Conservation (phyloP, 2,113 vertebrate species). For the Campylorhamphus procurvoides region DNA sequence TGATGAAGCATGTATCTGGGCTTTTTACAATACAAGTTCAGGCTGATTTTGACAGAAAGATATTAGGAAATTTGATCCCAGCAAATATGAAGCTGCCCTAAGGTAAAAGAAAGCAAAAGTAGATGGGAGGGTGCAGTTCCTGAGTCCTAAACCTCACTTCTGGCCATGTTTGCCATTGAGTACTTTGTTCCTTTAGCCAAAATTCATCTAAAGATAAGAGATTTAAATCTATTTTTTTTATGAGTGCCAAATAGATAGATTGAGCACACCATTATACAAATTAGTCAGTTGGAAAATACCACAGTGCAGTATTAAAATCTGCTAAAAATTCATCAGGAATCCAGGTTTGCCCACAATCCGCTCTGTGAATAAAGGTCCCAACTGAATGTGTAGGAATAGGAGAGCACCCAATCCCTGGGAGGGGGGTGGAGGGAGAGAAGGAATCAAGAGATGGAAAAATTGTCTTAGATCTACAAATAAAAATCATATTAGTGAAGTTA, state of each 20-base stretch:
- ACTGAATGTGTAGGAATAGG: neutral
- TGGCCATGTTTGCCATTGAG: neutral
- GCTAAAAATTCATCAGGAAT: conserved; percentile 4
- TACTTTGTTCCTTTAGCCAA: conserved; percentile 61
- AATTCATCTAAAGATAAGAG: conserved; percentile 25
- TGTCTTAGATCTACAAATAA: neutral
- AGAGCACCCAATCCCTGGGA: neutral
- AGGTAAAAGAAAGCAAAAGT: conserved; percentile 9
- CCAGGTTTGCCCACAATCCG: neutral
- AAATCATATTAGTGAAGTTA: neutral
- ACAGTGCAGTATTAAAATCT: neutral
- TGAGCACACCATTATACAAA: conserved; percentile 40
- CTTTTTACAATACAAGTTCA: conserved; percentile 18
- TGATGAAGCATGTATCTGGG: neutral
- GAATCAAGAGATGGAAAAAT: neutral
- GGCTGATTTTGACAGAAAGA: conserved; percentile 26
- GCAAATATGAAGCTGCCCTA: neutral
- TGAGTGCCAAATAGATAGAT: neutral
- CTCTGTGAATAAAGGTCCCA: neutral
- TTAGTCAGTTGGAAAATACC: conserved; percentile 3
- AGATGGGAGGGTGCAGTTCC: neutral
- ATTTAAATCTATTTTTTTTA: conserved; percentile 9
- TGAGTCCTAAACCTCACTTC: neutral
- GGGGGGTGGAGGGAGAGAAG: too few species aligned
- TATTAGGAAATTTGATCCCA: conserved; percentile 6